Evolutionary conservation across 2,888 invertebrate species (phyloP).

Genomic region (Pyrochroa serraticornis): DNA sequence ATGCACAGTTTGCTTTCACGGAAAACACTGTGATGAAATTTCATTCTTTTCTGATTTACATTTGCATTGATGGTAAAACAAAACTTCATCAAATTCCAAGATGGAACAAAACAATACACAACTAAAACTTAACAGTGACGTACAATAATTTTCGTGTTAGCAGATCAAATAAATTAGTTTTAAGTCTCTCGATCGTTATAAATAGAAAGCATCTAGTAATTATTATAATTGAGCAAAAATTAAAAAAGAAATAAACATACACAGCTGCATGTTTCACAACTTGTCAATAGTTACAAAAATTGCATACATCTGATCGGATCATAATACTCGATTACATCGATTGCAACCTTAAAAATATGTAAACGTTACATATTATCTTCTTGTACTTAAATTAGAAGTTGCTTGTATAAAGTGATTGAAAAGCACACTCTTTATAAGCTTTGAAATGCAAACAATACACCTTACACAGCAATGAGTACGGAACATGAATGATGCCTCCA

Average conservation of each 20-base stretch:
- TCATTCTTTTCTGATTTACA: conserved; percentile 25
- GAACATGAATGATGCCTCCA: conserved; percentile 52
- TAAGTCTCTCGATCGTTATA: conserved; percentile 23
- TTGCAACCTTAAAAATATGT: conserved; percentile 22
- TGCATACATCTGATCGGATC: conserved; percentile 19
- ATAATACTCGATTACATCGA: conserved; percentile 27
- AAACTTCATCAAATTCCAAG: conserved; percentile 40
- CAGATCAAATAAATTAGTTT: conserved; percentile 32
- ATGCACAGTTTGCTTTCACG: conserved; percentile 44
- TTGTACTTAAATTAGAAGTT: conserved; percentile 21
- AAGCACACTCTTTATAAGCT: conserved; percentile 24
- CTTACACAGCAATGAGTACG: conserved; percentile 47
- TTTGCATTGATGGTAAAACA: conserved; percentile 36
- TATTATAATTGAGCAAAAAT: conserved; percentile 27
- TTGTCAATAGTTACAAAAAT: conserved; percentile 9
- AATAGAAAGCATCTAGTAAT: conserved; percentile 26
- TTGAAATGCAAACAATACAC: conserved; percentile 32
- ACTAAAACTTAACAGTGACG: conserved; percentile 23
- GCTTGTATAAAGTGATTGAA: conserved; percentile 25
- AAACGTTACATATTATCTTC: conserved; percentile 23
- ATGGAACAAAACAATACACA: conserved; percentile 34
- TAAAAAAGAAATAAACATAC: conserved; percentile 13
- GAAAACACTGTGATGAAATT: conserved; percentile 46
- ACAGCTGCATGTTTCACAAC: conserved; percentile 24
- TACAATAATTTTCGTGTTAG: conserved; percentile 25